Conservation (phyloP, 2,888 invertebrate species). For the Sphinx pinastri region DNA sequence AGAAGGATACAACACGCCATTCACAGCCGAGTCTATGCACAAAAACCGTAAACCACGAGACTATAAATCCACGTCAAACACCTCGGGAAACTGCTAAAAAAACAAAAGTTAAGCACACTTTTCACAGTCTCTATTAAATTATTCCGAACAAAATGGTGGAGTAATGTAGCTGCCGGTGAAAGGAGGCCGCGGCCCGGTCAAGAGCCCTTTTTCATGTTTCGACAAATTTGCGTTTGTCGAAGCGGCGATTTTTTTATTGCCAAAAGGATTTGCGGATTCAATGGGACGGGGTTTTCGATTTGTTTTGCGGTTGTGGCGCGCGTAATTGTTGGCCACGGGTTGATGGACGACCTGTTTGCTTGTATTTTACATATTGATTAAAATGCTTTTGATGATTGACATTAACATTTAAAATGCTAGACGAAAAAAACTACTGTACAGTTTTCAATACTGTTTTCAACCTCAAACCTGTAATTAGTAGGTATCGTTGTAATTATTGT, state of each 20-base stretch:
- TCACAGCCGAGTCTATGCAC: neutral
- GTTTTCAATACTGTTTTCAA: too few relatives aligned
- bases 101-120: conserved; percentile 50
- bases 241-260: conserved; percentile 33
- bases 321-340: conserved; percentile 16
- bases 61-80: conserved; percentile 28
- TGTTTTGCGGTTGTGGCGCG: conserved; percentile 16
- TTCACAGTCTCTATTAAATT: conserved; percentile 75
- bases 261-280: conserved; percentile 33
- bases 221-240: conserved; percentile 47
- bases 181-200: conserved; percentile 52
- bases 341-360: conserved; percentile 4
- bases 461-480: too few relatives aligned
- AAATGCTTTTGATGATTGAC: neutral
- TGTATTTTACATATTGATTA: neutral
- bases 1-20: too few relatives aligned
- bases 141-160: conserved; percentile 73
- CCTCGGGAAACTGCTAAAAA: conserved; percentile 27
- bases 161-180: conserved; percentile 71
- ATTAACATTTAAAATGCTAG: too few relatives aligned
- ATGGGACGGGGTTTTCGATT: conserved; percentile 40
- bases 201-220: conserved; percentile 51
- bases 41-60: conserved; percentile 2
- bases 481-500: too few relatives aligned
- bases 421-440: too few relatives aligned